Conservation (phyloP, 2,888 invertebrate species). For the Periphyllus acericola region DNA sequence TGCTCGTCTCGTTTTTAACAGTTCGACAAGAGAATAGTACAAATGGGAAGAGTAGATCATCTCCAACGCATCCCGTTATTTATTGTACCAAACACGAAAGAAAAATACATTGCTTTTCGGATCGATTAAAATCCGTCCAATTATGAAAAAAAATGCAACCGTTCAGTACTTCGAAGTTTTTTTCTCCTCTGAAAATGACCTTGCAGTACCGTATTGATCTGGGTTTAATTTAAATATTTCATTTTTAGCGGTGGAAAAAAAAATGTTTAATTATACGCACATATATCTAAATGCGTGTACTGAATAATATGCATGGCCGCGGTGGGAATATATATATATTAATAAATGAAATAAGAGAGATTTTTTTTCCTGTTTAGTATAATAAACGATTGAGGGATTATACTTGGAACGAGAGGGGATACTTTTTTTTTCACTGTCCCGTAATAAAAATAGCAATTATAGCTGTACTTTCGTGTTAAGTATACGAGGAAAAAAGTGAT, state of each 20-base stretch:
- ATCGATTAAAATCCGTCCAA: too few relatives aligned
- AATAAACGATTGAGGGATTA: slow-evolving; percentile 48
- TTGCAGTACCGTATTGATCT: not conserved
- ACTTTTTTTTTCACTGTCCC: not conserved
- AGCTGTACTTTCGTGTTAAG: slow-evolving; percentile 34
- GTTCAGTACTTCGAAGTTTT: not conserved
- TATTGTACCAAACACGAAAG: too few relatives aligned
- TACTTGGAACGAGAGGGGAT: slow-evolving; percentile 2
- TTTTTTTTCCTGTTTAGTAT: slow-evolving; percentile 8
- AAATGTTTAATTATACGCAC: not conserved
- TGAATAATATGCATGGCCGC: not conserved
- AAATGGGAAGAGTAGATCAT: too few relatives aligned
- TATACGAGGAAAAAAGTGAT: slow-evolving; percentile 30
- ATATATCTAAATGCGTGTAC: not conserved
- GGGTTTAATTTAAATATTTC: not conserved
- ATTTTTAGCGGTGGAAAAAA: not conserved
- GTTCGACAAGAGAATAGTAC: too few relatives aligned
- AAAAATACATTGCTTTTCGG: too few relatives aligned
- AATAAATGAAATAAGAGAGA: not conserved
- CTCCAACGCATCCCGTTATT: too few relatives aligned
- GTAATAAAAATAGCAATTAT: slow-evolving; percentile 52
- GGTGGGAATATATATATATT: not conserved
- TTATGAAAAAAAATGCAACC: too few relatives aligned
- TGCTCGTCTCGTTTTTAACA: too few relatives aligned
- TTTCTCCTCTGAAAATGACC: not conserved